Evolutionary conservation across 2,888 invertebrate genomes (phyloP).

Genomic region (Merodon equestris): DNA sequence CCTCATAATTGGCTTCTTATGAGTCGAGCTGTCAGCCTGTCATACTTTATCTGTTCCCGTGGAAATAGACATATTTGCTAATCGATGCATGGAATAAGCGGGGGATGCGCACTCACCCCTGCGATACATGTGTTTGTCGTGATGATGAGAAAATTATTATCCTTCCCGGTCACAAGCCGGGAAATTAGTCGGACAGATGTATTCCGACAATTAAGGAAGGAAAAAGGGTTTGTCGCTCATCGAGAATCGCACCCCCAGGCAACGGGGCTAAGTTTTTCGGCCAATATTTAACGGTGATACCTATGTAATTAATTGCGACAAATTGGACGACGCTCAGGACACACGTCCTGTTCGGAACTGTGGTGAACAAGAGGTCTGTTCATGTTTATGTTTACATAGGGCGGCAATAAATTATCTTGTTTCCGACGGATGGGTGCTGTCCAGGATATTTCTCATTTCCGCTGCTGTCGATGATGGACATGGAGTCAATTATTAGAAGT

Average conservation of each 20-base stretch:
- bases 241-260: slow-evolving; percentile 15
- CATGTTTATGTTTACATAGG: slow-evolving; percentile 53
- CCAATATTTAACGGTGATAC: slow-evolving; percentile 47
- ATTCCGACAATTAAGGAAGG: slow-evolving; percentile 26
- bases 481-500: slow-evolving; percentile 60
- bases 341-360: slow-evolving; percentile 72
- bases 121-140: slow-evolving; percentile 12
- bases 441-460: slow-evolving; percentile 55
- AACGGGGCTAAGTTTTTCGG: slow-evolving; percentile 55
- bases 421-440: slow-evolving; percentile 32
- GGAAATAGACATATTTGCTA: slow-evolving; percentile 57
- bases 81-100: slow-evolving; percentile 24
- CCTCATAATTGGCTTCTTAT: slow-evolving; percentile 71
- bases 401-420: slow-evolving; percentile 61
- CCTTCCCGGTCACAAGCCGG: slow-evolving; percentile 17
- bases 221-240: slow-evolving; percentile 46
- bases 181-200: slow-evolving; percentile 53
- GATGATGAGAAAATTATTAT: slow-evolving; percentile 65
- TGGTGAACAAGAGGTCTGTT: too few species aligned
- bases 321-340: slow-evolving; percentile 78
- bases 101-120: slow-evolving; percentile 31
- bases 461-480: slow-evolving; percentile 40
- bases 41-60: slow-evolving; percentile 61
- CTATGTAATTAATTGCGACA: slow-evolving; percentile 78
- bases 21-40: slow-evolving; percentile 70